Base-by-base conservation (phyloP, 23 tunicate species). In the Halocynthia aurantium region DNA sequence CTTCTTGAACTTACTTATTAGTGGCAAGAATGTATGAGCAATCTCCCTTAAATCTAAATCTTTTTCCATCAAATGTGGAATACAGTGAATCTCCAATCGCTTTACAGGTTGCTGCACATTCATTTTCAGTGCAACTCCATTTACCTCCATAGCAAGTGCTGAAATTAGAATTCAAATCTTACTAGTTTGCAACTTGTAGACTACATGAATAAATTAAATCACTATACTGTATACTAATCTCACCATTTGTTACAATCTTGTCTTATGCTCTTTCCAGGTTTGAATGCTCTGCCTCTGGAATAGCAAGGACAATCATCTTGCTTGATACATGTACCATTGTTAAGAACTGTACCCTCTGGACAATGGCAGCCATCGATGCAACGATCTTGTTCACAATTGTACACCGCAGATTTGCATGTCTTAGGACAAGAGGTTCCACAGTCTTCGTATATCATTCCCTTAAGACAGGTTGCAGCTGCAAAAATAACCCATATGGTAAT, bases 301-400 rank as follows among this genome's bases (percentile, higher is more conserved):
- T 67, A 58, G 44, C 80, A 76, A 17, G 80, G 80, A 31, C 80
- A 76, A 13, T 40, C 21, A 7, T 61, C 69, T n/a, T 56, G 68
- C 18, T 68, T 22, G 10, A 76, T 61, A 57, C 80, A 76, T 12
- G 19, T 18, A 4, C 67, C 80, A 15, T 60, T 44, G 44, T 60
- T 6, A 13, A 76, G 49, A 13, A 76, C 80, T 31, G 60, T 58
- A 40, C 58, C 80, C 61, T 17, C 70, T 22, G 80, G 80, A 52
- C 80, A 76, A 52, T 76, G 80, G 51, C 80, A 76, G 50, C 80
- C 80, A 58, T 76, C 80, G 12, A 76, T 60, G 44, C 80, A 76
- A n/a, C 53, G 21, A 55, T 21, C 52, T 53, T 76, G 20, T 22
- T 57, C 80, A 40, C 80, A 76, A 56, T 76, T 51, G 51, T 76